phyloP scores from a whole-genome alignment of 2,797 vertebrate species.

The Hirundo rustica region DNA sequence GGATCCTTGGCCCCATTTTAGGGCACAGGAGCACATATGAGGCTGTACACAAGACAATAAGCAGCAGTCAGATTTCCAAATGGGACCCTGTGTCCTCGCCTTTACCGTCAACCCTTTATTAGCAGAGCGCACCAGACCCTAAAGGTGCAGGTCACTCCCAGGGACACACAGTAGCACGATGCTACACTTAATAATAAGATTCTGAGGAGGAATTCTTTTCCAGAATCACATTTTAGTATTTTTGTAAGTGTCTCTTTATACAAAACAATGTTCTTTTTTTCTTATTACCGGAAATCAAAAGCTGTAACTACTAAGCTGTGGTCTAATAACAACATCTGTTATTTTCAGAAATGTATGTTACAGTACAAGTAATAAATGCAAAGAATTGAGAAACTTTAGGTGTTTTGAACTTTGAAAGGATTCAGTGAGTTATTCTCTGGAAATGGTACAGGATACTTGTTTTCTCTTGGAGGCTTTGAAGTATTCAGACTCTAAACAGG shows the following conservation, averaged over 20 bases:
- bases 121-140: no score
- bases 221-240: not conserved
- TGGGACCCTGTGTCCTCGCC: no score
- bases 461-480: constrained; percentile 9
- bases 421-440: not conserved
- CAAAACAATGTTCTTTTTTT: not conserved
- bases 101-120: no score
- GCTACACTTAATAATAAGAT: not conserved
- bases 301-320: not conserved
- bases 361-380: not conserved
- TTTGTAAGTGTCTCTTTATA: not conserved
- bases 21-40: no score
- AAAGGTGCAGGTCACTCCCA: no score
- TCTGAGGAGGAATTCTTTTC: not conserved
- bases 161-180: no score
- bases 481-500: not conserved
- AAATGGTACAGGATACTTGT: not conserved
- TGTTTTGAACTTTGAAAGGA: not conserved
- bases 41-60: no score
- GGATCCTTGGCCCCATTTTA: no score
- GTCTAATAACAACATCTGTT: constrained; percentile 29
- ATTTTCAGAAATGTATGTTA: not conserved
- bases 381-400: not conserved
- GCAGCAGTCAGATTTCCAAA: no score
- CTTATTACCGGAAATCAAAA: not conserved